These are phyloP conservation scores for Echinarachnius parma DNA, from an alignment of 53 echinoderm and acorn worm genomes.

Conservation along the genomic window DNA sequence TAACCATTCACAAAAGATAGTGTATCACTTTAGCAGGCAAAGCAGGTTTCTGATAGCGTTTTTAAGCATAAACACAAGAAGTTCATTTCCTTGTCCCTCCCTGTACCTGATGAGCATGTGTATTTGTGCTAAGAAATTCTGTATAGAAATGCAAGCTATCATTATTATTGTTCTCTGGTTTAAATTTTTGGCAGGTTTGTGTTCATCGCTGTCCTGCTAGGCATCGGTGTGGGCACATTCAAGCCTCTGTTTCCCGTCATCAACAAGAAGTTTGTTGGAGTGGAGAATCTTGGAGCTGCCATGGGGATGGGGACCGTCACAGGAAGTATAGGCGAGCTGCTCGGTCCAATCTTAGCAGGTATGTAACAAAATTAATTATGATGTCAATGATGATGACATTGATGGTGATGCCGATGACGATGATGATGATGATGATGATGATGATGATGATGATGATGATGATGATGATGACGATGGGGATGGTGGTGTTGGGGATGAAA, in stretches of 20 bases:
- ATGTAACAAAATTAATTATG: not conserved
- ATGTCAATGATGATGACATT: not conserved
- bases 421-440: no score
- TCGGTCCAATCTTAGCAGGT: slow-evolving; percentile 45
- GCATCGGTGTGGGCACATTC: slow-evolving; percentile 6
- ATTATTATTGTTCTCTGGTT: not conserved
- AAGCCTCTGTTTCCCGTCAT: slow-evolving; percentile 26
- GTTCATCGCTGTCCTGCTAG: slow-evolving; percentile 28
- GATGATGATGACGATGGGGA: no score
- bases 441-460: no score
- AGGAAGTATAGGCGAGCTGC: slow-evolving; percentile 25
- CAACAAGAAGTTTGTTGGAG: slow-evolving; percentile 16
- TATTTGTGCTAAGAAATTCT: no score
- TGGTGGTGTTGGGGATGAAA: not conserved
- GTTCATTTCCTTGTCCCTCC: no score
- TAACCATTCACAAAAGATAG: no score
- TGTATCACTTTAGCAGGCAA: no score
- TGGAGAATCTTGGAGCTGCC: slow-evolving; percentile 14
- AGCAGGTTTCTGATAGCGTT: no score
- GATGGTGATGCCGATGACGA: not conserved
- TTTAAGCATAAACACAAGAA: no score
- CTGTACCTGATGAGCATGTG: no score
- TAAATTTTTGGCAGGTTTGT: slow-evolving; percentile 30
- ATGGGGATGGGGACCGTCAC: slow-evolving; percentile 13
- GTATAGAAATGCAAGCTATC: no score